Conservation (phyloP, 2,888 invertebrate species). For the Drosophila tripunctata region DNA sequence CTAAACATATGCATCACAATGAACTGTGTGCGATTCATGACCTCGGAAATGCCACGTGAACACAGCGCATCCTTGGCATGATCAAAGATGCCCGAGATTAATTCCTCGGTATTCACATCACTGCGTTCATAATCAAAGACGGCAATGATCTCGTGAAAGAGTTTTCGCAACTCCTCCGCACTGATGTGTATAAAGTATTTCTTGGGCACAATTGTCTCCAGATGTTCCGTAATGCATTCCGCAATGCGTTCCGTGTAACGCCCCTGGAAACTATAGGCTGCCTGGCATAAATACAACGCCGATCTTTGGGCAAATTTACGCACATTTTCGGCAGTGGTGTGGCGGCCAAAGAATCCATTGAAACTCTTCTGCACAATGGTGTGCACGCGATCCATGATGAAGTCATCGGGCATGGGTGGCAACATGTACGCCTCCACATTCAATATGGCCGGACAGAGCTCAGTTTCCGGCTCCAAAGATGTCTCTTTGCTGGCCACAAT, state of each 20-base stretch:
- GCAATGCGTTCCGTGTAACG: slow-evolving; percentile 79
- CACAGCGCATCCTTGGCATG: slow-evolving; percentile 72
- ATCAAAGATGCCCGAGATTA: slow-evolving; percentile 77
- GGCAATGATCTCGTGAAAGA: slow-evolving; percentile 79
- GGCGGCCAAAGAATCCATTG: slow-evolving; percentile 66
- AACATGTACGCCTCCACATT: slow-evolving; percentile 71
- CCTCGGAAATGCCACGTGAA: slow-evolving; percentile 46
- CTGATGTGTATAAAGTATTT: slow-evolving; percentile 80
- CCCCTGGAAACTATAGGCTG: slow-evolving; percentile 81
- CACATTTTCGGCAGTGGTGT: slow-evolving; percentile 73
- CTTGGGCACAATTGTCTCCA: slow-evolving; percentile 80
- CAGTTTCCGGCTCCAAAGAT: slow-evolving; percentile 50
- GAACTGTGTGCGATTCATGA: slow-evolving; percentile 77
- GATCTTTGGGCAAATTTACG: slow-evolving; percentile 79
- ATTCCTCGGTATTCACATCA: slow-evolving; percentile 78
- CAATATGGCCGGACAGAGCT: slow-evolving; percentile 70
- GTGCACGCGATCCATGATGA: slow-evolving; percentile 79
- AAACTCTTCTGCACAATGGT: slow-evolving; percentile 80
- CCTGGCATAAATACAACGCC: slow-evolving; percentile 80
- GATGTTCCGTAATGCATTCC: slow-evolving; percentile 77
- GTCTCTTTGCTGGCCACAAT: slow-evolving; percentile 48
- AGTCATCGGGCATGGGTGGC: slow-evolving; percentile 79
- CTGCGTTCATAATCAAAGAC: slow-evolving; percentile 79
- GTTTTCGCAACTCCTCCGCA: slow-evolving; percentile 71
- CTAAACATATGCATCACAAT: slow-evolving; percentile 75